Evolutionary conservation across 2,113 vertebrate species (phyloP), one percentile per base, ranked within the genome.

Genomic region (Prietella phreatophila): DNA sequence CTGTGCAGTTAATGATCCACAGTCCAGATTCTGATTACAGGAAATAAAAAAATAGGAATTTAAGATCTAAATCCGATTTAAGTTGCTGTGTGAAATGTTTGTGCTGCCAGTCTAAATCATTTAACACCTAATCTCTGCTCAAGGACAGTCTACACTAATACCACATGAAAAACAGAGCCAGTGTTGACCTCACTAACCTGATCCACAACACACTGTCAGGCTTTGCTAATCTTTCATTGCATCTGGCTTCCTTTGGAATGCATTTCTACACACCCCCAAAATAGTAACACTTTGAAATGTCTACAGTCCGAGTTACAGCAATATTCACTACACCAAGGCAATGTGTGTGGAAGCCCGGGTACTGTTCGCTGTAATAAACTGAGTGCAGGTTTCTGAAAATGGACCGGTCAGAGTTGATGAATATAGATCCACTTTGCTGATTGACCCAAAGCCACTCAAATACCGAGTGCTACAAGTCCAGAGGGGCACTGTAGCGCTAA

Each of bases 321-420:
- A 92, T 39, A 88, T 83, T 90, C 53, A 91, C 90, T 86, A 89
- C 86, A 91, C 92, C 90, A 91, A 92, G 93, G 91, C 92, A 91
- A 60, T 88, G 9, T n/a, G 79, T 39, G 33, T 79, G 55, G 69
- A 86, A 65, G 85, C 61, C 60, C 30, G 27, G 56, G 5, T 10
- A 47, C 19, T 19, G 20, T 27, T 53, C 61, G 25, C 20, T 58
- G 8, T 36, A 33, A 33, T 79, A 55, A 79, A 30, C 42, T 17
- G 55, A 22, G 15, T 10, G n/a, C 27, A 80, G 79, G 7, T 53
- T 53, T 55, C 22, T 55, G 27, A 56, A 25, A 33, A 13, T 50
- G 11, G 47, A 30, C 17, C 50, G 9, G 33, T 25, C 55, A 5
- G 5, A 60, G 56, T 56, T 39, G 56, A 61, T 39, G 19, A 22